These are phyloP conservation scores for Halocynthia aurantium DNA, from an alignment of 23 tunicate genomes.

Conservation along the genomic window DNA sequence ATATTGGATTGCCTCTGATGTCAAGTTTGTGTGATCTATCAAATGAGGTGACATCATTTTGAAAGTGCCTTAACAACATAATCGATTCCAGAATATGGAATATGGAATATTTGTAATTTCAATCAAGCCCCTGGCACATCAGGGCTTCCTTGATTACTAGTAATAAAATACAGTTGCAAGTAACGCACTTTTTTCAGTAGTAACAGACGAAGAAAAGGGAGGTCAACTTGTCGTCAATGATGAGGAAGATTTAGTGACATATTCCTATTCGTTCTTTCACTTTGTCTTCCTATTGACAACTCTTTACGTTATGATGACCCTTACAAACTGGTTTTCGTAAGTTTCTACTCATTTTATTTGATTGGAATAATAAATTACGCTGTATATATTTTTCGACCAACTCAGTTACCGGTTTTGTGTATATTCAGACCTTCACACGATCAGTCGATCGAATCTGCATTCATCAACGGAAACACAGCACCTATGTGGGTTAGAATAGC, in stretches of 20 bases:
- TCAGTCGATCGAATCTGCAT: neutral
- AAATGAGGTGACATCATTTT: too few species aligned
- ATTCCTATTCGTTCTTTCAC: conserved; percentile 34
- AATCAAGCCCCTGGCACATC: too few species aligned
- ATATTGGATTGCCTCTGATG: too few species aligned
- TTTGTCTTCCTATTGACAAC: conserved; percentile 19
- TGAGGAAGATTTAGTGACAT: conserved; percentile 16
- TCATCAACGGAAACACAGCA: conserved; percentile 5
- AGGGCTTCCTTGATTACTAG: too few species aligned
- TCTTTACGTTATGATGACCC: conserved; percentile 20
- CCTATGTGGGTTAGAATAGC: conserved; percentile 24
- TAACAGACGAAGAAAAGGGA: conserved; percentile 8
- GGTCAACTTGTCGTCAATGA: conserved; percentile 14
- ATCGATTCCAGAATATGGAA: too few species aligned
- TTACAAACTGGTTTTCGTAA: conserved; percentile 27
- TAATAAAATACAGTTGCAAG: too few species aligned
- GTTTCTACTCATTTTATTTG: neutral
- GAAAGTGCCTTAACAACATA: too few species aligned
- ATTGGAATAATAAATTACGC: too few species aligned
- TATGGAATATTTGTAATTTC: too few species aligned
- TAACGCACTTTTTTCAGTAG: too few species aligned
- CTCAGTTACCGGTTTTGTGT: neutral
- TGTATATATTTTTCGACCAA: neutral
- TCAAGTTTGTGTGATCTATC: too few species aligned
- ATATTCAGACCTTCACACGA: conserved; percentile 1